A percentile compares a stretch with the other conserved stretches of the same genome.
Conservation (phyloP, 2,113 vertebrate species). For the Motacilla alba region DNA sequence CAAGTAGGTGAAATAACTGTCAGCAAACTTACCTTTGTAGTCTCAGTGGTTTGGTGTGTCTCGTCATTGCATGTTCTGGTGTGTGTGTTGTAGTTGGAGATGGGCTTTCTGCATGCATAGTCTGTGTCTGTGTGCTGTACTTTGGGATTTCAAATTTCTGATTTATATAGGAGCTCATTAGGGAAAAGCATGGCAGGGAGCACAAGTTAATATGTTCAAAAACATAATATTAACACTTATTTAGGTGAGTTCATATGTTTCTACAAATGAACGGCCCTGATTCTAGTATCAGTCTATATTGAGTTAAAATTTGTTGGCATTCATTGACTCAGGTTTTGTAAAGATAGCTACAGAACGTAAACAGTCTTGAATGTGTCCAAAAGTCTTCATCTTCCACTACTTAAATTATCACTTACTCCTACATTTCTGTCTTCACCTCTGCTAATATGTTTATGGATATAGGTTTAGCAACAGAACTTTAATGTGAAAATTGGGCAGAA, state of each 20-base stretch:
- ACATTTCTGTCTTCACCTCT: neutral
- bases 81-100: neutral
- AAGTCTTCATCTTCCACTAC: neutral
- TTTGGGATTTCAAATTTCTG: neutral
- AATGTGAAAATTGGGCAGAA: neutral
- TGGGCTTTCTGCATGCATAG: slow-evolving; percentile 51
- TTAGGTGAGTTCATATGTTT: neutral
- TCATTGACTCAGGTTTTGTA: neutral
- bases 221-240: neutral
- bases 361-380: neutral
- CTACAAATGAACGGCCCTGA: neutral
- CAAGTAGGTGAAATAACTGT: slow-evolving; percentile 87
- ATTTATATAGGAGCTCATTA: neutral
- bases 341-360: neutral
- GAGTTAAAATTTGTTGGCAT: neutral
- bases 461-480: neutral
- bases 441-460: neutral
- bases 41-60: slow-evolving; percentile 66
- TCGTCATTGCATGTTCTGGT: slow-evolving; percentile 64
- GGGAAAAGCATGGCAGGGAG: neutral
- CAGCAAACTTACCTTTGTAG: slow-evolving; percentile 59
- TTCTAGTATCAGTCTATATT: neutral
- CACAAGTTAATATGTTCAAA: neutral
- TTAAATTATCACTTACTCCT: neutral
- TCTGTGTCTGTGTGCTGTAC: neutral